Evolutionary conservation across 2,797 vertebrate genomes (phyloP), one percentile per base, ranked within the genome.

Genomic region (Eremophila alpestris): DNA sequence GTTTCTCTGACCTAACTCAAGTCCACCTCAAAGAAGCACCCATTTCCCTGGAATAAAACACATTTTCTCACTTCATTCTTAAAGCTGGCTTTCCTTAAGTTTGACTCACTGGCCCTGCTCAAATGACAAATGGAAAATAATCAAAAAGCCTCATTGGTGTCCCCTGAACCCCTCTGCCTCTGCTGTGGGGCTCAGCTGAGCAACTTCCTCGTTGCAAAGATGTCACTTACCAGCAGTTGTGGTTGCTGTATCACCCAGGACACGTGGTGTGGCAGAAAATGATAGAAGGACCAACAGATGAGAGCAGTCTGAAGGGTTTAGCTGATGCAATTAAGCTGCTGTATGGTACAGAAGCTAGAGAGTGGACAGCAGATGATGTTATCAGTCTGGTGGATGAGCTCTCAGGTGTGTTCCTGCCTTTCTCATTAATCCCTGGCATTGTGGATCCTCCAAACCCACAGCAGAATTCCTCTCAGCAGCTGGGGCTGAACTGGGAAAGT

Each of bases 321-420:
- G 98, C 99, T 84, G 98, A 98, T 62, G 98, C 98, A 32, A 95
- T 99, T 82, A 97, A 98, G 63, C 96, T 99, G 92, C 98, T 99
- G 0, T 97, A 97, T 22, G 97, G 98, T 8, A 62, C 87, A 74
- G 96, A 98, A 73, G 93, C 97, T 38, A 98, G 98, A 93, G 98
- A 98, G 49, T 98, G 98, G 98, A 98, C 97, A 69, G 95, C 97
- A 43, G 98, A 98, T 87, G 98, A 98, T 27, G 93, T 98, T 58
- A 98, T 99, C 95, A 97, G 98, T 64, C 98, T 99, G 55, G 83
- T 99, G 90, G 98, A 99, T 89, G 99, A 99, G 96, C 97, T 99
- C 27, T 98, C 97, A 97, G 99, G 99, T 99, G 98, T 85, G 92
- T 7, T 13, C 79, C 73, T 82, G 54, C 55, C 68, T 94, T 93